Evolutionary conservation across 2,113 vertebrate genomes (phyloP), one percentile per base, ranked within the genome.

Genomic region (Anolis carolinensis): DNA sequence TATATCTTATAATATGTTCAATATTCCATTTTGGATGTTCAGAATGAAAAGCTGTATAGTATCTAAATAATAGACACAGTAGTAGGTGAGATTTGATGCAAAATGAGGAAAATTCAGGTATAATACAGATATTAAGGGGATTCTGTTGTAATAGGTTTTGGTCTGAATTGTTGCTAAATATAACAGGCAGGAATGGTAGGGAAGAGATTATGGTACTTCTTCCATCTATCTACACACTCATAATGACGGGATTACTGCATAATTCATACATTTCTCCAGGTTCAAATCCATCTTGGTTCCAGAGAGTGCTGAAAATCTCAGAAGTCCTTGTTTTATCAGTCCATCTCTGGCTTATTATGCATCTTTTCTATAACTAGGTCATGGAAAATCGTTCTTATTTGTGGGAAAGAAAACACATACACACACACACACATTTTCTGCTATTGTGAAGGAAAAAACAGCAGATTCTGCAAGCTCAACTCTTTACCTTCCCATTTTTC

Each of bases 351-450:
- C 68, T 82, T 72, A 82, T 32, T 72, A 68, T 72, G 81, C 48
- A 82, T 59, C 68, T 55, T 72, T 79, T 82, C 50, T 82, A 23
- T 27, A 81, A 82, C 67, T 72, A 32, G 48, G 14, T 55, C 44
- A 72, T 55, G 23, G 18, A 13, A 71, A 59, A 71, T 72, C 44
- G 34, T 82, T 71, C 67, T 71, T 48, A 71, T 82, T 71, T 68
- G 63, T 7, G 44, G 9, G n/a, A 32, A 30, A 72, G 21, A 10
- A 55, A 55, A 14, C 52, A 82, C 48, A 82, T 55, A 72, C 71
- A 72, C 32, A 82, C 50, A 72, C 48, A 82, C 36, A 72, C 72
- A 72, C 32, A 27, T 55, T 82, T 72, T 73, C 13, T 72, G 81
- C 32, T 36, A 59, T 82, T 82, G 50, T 82, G 32, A 18, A 34